Evolutionary conservation across 2,888 invertebrate genomes (phyloP), one percentile per base, ranked within the genome.

Genomic region (Drosophila limbata): DNA sequence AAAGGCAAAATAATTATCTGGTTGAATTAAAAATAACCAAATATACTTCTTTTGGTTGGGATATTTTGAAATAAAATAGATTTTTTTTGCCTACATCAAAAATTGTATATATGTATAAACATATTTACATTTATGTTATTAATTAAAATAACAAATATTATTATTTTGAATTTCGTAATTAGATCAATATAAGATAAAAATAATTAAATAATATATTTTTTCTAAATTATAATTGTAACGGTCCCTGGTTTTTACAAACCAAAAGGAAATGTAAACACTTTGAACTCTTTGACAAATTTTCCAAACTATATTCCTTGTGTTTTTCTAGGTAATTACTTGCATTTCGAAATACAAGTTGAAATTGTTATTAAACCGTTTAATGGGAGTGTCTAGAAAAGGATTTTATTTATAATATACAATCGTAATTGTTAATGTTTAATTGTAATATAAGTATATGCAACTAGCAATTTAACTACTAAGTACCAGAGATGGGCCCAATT

Each of bases 391-490:
- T 75, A 77, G 77, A 75, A 77, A 75, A 73, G 73, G 56, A 25
- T 50, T 56, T 60, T 67, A 67, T 60, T 60, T 60, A 67, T 75
- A 67, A 64, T 72, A 69, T 75, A 75, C 65, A 76, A 62, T 71
- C 39, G 55, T 71, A 76, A 59, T 71, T 63, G 33, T 63, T 67
- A 44, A 77, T 73, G 63, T 55, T 63, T 73, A 67, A 77, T 63
- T 62, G 74, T 77, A 71, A 81, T 81, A 68, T 53, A 53, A 28
- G 28, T 28, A 8, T 28, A 83, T 86, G 82, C 69, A 75, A 67
- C 63, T 77, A 82, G 70, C 69, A 79, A 72, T 77, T 82, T 71
- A 69, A 73, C 82, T 73, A 61, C 66, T 77, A 75, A 25, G 25
- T 25, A 25, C 25, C 25, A 25, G 25, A 25, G 25, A 25, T 25